These are phyloP conservation scores for Mactra quadrangularis DNA, from an alignment of 1,140 invertebrate species.

Conservation along the genomic window DNA sequence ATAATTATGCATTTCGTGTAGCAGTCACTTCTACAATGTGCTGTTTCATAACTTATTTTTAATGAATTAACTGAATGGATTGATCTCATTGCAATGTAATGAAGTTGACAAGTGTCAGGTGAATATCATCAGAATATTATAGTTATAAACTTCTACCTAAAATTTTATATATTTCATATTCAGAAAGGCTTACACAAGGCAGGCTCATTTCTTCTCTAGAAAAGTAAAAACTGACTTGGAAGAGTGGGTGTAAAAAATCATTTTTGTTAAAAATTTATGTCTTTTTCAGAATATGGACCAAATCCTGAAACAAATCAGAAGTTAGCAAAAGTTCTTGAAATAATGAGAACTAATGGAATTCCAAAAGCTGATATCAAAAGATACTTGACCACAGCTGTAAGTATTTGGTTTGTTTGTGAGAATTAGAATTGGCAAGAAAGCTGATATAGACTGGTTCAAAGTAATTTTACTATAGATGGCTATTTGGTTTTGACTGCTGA, in stretches of 20 bases:
- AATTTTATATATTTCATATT: not conserved
- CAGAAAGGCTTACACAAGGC: not conserved
- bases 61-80: no score
- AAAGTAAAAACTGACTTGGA: not conserved
- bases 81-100: no score
- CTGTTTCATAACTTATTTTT: no score
- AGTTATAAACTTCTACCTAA: not conserved
- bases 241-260: not conserved
- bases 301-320: slow-evolving; percentile 6
- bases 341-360: slow-evolving; percentile 23
- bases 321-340: slow-evolving; percentile 5
- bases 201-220: not conserved
- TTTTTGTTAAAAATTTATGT: not conserved
- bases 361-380: slow-evolving; percentile 31
- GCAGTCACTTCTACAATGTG: no score
- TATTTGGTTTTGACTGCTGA: no score
- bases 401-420: not conserved
- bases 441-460: no score
- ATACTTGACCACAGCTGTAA: slow-evolving; percentile 16
- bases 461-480: no score
- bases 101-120: no score
- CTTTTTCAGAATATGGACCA: slow-evolving; percentile 20
- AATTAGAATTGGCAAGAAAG: no score
- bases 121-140: no score
- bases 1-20: no score